These are phyloP conservation scores for Molorchus minor DNA, from an alignment of 2,888 invertebrate genomes.

Conservation along the genomic window DNA sequence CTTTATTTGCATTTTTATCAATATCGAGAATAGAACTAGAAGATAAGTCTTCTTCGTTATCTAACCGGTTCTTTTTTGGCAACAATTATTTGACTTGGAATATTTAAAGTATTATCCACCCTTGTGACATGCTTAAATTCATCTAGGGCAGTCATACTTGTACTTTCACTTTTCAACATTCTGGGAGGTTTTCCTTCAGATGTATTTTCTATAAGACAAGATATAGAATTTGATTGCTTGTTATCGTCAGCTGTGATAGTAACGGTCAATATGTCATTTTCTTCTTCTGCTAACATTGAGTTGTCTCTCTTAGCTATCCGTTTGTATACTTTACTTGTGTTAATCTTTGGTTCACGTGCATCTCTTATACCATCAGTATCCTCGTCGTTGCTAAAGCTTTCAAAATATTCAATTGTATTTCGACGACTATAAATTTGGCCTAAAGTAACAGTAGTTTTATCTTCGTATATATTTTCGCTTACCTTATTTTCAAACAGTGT, in stretches of 20 bases:
- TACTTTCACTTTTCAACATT: too few relatives aligned
- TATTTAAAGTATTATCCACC: not conserved
- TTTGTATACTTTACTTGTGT: not conserved
- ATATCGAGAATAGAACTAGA: too few relatives aligned
- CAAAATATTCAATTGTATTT: too few relatives aligned
- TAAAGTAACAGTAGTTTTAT: slow-evolving; percentile 32
- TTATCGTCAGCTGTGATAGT: not conserved
- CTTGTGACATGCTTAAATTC: too few relatives aligned
- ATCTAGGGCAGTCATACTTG: too few relatives aligned
- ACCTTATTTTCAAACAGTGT: not conserved
- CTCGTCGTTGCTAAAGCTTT: too few relatives aligned
- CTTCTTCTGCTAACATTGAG: not conserved
- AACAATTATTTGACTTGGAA: too few relatives aligned
- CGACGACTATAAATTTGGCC: slow-evolving; percentile 46
- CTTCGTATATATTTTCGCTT: slow-evolving; percentile 8
- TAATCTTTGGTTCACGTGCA: not conserved
- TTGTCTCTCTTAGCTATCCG: not conserved
- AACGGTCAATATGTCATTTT: not conserved
- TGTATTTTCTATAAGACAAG: not conserved
- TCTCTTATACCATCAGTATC: slow-evolving; percentile 21
- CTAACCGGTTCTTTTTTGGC: too few relatives aligned
- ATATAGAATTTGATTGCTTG: not conserved
- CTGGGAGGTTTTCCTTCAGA: not conserved
- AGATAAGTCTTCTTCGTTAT: too few relatives aligned
- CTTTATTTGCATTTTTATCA: too few relatives aligned